A percentile compares a stretch with the other conserved stretches of the same genome.
phyloP scores from a whole-genome alignment of 2,797 vertebrate species.

The Coluber constrictor region DNA sequence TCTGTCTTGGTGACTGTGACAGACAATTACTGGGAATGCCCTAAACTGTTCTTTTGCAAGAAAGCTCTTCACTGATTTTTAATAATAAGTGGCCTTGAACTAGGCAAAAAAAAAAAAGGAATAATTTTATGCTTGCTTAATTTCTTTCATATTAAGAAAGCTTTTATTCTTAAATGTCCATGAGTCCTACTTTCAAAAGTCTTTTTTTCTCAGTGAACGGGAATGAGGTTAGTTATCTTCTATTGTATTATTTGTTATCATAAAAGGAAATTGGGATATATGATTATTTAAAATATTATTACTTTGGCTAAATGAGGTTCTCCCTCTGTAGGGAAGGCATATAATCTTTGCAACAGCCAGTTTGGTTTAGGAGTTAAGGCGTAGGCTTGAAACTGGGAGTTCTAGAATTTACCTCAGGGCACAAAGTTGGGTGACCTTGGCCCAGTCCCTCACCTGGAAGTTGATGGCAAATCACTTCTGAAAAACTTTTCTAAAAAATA shows the following conservation, averaged over 20 bases:
- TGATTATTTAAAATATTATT: background rate
- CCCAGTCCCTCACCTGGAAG: background rate
- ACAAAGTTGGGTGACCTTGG: background rate
- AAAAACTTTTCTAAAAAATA: background rate
- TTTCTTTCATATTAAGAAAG: background rate
- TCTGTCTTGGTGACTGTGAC: background rate
- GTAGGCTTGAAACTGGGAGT: background rate
- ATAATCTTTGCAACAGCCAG: background rate
- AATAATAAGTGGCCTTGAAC: background rate
- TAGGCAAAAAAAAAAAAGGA: background rate
- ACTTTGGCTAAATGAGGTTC: background rate
- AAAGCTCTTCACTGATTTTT: background rate
- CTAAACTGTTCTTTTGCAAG: background rate
- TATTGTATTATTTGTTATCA: background rate
- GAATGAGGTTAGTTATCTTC: background rate
- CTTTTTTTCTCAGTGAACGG: background rate
- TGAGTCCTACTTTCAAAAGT: background rate
- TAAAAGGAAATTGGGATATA: background rate
- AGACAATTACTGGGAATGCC: background rate
- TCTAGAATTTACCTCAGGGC: background rate
- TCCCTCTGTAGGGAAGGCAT: background rate
- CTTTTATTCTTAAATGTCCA: background rate
- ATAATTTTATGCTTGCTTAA: background rate
- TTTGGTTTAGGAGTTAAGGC: background rate
- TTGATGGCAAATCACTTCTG: background rate